Base-by-base conservation (phyloP, 2,113 vertebrate genomes). In the Prochilodus magdalenae region DNA sequence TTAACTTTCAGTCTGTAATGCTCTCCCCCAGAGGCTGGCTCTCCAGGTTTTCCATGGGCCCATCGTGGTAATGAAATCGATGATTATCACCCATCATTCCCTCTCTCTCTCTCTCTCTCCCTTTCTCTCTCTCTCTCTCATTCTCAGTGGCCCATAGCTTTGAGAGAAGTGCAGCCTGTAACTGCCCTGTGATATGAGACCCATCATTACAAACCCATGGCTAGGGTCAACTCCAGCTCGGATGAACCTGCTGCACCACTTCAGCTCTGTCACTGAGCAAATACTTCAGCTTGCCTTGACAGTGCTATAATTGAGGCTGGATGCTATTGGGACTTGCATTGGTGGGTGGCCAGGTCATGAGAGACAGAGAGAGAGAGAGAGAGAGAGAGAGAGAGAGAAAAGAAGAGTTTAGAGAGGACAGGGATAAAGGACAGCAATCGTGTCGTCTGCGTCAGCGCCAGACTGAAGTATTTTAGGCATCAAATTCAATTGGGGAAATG, bases 401-500 rank as follows among this genome's bases (percentile, higher is more conserved):
- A 5, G 12, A 27, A 57, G 26, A 5, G 27, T 57, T 30, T 66
- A n/a, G 49, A n/a, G 73, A 57, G 73, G 53, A 26, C 51, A 47
- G 72, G 4, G 62, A 57, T 44, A 47, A 67, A 83, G 69, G 40
- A 44, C 70, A 69, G 14, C 15, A 14, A 49, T 29, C n/a, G 51
- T 65, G 40, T 15, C 1, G 24, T 67, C 14, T 59, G 62, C 36
- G 30, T 75, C 73, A 33, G 13, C 12, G 33, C 22, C 59, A 78
- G 47, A 1, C 40, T 59, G 78, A 59, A 18, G 44, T 75, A 75
- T 74, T 79, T 75, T 79, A 66, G 51, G 57, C 65, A 14, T 78
- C 57, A 60, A 74, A 81, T 85, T 82, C 51, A 81, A 78, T 81
- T 51, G 69, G 33, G 24, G 62, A 74, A 81, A 79, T 79, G 71